Evolutionary conservation across 2,797 vertebrate species (phyloP).

Genomic region (Orientallactaga sibirica): DNA sequence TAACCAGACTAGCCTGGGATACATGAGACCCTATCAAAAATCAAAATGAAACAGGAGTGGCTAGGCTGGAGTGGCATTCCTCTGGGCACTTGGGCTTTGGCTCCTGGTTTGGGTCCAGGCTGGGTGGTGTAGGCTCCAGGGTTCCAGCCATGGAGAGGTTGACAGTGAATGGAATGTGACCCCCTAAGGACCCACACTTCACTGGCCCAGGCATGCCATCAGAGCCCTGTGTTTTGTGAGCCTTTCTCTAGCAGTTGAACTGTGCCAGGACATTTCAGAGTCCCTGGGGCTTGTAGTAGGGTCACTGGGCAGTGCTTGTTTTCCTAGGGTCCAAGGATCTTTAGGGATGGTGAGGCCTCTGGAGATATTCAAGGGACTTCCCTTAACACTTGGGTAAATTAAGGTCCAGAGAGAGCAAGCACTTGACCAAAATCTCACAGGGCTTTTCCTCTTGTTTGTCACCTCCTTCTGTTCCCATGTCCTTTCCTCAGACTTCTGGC

Average conservation of each 20-base stretch:
- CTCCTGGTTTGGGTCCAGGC: conserved; percentile 23
- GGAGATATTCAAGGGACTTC: conserved; percentile 53
- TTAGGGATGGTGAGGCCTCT: not conserved
- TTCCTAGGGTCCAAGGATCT: conserved; percentile 60
- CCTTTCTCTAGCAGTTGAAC: conserved; percentile 48
- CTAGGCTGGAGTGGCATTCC: conserved; percentile 55
- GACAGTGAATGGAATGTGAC: conserved; percentile 52
- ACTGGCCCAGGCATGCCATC: conserved; percentile 66
- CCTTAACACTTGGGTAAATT: conserved; percentile 50
- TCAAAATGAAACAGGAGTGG: not conserved
- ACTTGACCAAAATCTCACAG: conserved; percentile 69
- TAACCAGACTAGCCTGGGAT: too few species aligned
- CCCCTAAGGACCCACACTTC: conserved; percentile 65
- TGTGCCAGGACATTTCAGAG: conserved; percentile 68
- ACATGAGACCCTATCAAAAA: not conserved
- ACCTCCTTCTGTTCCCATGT: conserved; percentile 60
- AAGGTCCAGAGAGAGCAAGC: conserved; percentile 59
- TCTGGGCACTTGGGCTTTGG: not conserved
- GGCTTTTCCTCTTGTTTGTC: not conserved
- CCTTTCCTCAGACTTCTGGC: conserved; percentile 66
- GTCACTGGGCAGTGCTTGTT: conserved; percentile 52
- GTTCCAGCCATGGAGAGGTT: conserved; percentile 27
- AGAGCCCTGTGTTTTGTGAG: conserved; percentile 43
- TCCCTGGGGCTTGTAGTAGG: conserved; percentile 46
- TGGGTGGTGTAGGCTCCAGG: not conserved